Conservation (phyloP, 2,113 vertebrate genomes). For the Herpetotheres cachinnans region DNA sequence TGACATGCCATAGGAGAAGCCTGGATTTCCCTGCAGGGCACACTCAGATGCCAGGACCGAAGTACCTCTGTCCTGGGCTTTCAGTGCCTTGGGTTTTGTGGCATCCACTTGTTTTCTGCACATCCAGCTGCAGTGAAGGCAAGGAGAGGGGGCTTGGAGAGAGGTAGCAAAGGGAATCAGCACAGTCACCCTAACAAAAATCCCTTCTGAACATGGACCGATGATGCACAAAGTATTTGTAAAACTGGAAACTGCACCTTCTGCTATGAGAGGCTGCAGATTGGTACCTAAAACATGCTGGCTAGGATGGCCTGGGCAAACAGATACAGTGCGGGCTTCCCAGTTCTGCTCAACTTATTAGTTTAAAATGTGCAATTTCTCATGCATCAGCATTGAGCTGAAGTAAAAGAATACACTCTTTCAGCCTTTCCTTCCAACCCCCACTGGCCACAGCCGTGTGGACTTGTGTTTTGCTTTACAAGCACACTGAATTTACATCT, state of each 20-base stretch:
- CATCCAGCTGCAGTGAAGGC: not conserved
- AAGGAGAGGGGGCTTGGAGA: not conserved
- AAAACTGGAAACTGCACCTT: not conserved
- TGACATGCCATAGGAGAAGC: not conserved
- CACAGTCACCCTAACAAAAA: not conserved
- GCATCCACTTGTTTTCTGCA: not conserved
- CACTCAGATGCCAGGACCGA: not conserved
- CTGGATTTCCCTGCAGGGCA: not conserved
- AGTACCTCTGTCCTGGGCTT: not conserved
- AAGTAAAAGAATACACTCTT: not conserved
- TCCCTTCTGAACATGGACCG: not conserved
- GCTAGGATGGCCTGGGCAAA: not conserved
- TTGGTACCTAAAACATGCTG: not conserved
- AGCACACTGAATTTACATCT: not conserved
- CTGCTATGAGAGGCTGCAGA: not conserved
- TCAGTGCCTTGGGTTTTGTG: not conserved
- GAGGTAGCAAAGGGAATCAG: not conserved
- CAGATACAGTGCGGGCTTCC: not conserved
- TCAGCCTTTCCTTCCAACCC: not conserved
- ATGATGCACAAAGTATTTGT: not conserved
- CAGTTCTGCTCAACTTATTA: not conserved
- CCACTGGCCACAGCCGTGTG: not conserved
- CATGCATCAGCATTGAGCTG: not conserved
- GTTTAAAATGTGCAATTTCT: not conserved
- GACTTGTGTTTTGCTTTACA: not conserved